phyloP scores from a whole-genome alignment of 2,113 vertebrate genomes.

The Lagopus muta region DNA sequence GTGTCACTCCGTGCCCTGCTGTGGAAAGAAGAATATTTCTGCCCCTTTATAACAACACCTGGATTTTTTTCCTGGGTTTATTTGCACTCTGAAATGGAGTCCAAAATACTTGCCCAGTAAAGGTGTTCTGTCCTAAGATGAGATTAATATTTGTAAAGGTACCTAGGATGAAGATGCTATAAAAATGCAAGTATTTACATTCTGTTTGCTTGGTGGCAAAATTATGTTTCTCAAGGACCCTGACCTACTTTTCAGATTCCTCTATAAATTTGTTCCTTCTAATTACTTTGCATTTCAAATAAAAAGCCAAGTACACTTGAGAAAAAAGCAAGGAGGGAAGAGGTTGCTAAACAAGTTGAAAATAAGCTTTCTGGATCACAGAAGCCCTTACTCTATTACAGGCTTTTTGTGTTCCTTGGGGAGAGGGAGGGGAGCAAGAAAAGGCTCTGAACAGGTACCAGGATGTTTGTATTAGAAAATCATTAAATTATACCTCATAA shows the following conservation, averaged over 20 bases:
- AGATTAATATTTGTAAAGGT: background rate
- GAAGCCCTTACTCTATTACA: background rate
- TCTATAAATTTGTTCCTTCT: background rate
- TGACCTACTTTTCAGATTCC: conserved; percentile 25
- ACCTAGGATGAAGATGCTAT: background rate
- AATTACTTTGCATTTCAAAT: background rate
- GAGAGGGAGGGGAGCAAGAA: background rate
- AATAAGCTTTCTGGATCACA: background rate
- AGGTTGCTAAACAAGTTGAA: background rate
- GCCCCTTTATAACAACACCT: background rate
- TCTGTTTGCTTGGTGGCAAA: background rate
- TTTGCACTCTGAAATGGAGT: background rate
- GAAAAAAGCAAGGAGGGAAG: background rate
- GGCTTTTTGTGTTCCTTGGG: background rate
- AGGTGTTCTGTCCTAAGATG: background rate
- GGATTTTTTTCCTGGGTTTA: background rate
- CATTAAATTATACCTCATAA: background rate
- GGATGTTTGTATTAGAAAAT: background rate
- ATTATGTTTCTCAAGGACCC: background rate
- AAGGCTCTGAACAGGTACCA: background rate
- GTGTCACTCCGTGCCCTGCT: background rate
- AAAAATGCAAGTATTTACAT: background rate
- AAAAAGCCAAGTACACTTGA: background rate
- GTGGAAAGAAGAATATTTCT: background rate
- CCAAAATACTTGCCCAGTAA: background rate